Conservation (phyloP, 2,113 vertebrate genomes). For the Notarius lentiginosus region DNA sequence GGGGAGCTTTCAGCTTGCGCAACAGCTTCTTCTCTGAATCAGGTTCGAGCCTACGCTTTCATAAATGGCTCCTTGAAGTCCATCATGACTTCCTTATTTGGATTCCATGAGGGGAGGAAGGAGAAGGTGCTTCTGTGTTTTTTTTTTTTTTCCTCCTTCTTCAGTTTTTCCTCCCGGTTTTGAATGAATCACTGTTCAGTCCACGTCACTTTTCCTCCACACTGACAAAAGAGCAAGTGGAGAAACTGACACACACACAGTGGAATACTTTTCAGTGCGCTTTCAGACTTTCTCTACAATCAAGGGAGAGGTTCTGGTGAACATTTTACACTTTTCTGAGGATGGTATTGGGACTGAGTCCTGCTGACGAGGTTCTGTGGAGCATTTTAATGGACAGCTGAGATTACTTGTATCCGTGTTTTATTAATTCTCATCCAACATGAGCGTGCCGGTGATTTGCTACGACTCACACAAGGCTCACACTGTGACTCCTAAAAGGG, state of each 20-base stretch:
- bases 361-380: not conserved
- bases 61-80: slow-evolving; percentile 11
- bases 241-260: not conserved
- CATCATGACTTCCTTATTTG: slow-evolving; percentile 35
- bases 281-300: not conserved
- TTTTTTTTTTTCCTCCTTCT: not conserved
- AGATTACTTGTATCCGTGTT: not conserved
- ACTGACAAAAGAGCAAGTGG: not conserved
- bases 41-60: not conserved
- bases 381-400: not conserved
- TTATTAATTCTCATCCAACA: not conserved
- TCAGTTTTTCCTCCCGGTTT: slow-evolving; percentile 32
- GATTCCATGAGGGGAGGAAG: slow-evolving; percentile 23
- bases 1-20: not conserved
- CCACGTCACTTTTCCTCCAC: slow-evolving; percentile 3
- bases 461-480: slow-evolving; percentile 2
- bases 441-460: not conserved
- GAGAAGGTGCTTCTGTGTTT: not conserved
- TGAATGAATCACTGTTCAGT: slow-evolving; percentile 39
- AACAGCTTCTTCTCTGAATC: slow-evolving; percentile 1
- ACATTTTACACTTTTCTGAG: not conserved
- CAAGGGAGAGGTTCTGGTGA: not conserved
- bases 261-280: not conserved
- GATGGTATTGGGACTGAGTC: not conserved
- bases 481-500: slow-evolving; percentile 34